Conservation (phyloP, 2,888 invertebrate genomes). For the Dryomyza anilis region DNA sequence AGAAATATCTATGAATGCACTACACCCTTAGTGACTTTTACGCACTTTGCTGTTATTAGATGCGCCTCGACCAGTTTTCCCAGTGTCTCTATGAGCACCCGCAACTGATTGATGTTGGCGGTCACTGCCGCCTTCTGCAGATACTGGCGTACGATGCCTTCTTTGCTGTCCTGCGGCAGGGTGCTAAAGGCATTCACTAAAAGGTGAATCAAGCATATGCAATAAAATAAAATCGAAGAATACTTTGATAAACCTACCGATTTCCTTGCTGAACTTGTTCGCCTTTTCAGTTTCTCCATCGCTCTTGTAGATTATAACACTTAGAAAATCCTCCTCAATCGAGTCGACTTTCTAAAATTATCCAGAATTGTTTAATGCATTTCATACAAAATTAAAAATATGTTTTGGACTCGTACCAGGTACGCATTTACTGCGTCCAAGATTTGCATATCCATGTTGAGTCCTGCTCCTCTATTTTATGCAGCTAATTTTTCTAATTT, state of each 20-base stretch:
- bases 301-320: conserved; percentile 79
- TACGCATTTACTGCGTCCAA: conserved; percentile 51
- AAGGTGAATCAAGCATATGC: not conserved
- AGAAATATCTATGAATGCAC: too few species aligned
- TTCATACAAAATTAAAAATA: not conserved
- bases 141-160: conserved; percentile 76
- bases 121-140: conserved; percentile 74
- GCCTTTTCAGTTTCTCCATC: conserved; percentile 74
- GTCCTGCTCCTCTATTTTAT: not conserved
- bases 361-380: not conserved
- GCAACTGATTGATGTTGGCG: conserved; percentile 76
- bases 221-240: not conserved
- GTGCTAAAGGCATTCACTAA: conserved; percentile 69
- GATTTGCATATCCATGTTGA: conserved; percentile 50
- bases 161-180: conserved; percentile 74
- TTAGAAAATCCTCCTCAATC: conserved; percentile 88
- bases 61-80: conserved; percentile 76
- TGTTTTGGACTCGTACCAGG: conserved; percentile 48
- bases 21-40: not conserved
- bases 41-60: conserved; percentile 76
- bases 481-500: not conserved
- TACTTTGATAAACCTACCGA: conserved; percentile 59
- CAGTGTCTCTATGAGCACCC: conserved; percentile 75
- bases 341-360: conserved; percentile 74
- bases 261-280: conserved; percentile 70